Conservation (phyloP, 2,888 invertebrate species). For the Ichneumon xanthorius region DNA sequence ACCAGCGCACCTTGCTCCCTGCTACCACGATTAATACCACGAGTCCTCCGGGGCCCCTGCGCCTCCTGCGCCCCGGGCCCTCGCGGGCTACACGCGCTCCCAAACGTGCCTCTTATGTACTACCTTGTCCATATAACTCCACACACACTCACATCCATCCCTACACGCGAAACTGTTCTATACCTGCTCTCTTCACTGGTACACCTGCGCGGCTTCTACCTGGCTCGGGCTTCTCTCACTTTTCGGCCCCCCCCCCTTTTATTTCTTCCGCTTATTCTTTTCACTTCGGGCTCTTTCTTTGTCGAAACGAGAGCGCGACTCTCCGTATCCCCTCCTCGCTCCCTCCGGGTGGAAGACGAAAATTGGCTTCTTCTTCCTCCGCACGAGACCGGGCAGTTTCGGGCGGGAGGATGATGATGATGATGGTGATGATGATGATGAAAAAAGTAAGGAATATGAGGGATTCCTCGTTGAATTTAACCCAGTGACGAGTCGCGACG, state of each 20-base stretch:
- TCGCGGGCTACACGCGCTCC: slow-evolving; percentile 39
- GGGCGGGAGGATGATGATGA: background rate
- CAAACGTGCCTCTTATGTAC: slow-evolving; percentile 24
- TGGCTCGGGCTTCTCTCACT: slow-evolving; percentile 66
- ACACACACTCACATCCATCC: background rate
- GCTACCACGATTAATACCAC: slow-evolving; percentile 17
- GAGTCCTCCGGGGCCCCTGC: slow-evolving; percentile 23
- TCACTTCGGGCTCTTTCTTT: slow-evolving; percentile 23
- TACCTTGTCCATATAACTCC: slow-evolving; percentile 5
- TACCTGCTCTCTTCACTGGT: slow-evolving; percentile 58
- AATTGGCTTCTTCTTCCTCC: background rate
- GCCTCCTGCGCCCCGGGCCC: slow-evolving; percentile 40
- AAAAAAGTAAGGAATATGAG: background rate
- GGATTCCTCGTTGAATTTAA: background rate
- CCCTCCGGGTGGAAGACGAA: slow-evolving; percentile 1
- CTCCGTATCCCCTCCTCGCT: slow-evolving; percentile 17
- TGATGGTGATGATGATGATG: background rate
- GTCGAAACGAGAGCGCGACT: slow-evolving; percentile 13
- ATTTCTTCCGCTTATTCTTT: slow-evolving; percentile 9
- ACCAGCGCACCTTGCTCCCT: background rate
- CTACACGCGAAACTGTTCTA: slow-evolving; percentile 25
- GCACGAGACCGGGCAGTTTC: background rate
- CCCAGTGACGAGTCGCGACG: background rate
- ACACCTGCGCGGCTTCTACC: slow-evolving; percentile 61
- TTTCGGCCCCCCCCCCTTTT: background rate